These are phyloP conservation scores for Petrophora chlorosata DNA, from an alignment of 2,888 invertebrate species.

Conservation along the genomic window DNA sequence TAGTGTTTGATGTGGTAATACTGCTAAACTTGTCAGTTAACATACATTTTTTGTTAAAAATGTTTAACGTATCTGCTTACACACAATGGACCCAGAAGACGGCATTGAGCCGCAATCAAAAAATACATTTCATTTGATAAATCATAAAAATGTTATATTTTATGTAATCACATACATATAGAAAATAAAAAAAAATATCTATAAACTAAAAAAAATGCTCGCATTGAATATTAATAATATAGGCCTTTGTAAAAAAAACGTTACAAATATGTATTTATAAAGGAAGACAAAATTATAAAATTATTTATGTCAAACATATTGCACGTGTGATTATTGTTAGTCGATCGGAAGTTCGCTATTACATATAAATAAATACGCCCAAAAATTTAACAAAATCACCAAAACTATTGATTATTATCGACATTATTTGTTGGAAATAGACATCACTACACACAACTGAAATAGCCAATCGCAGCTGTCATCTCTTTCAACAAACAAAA, in stretches of 20 bases:
- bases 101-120: constrained; percentile 35
- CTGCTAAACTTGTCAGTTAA: no score
- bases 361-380: constrained; percentile 7
- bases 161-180: constrained; percentile 45
- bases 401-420: not conserved
- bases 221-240: constrained; percentile 51
- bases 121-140: constrained; percentile 45
- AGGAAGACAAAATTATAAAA: constrained; percentile 58
- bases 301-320: constrained; percentile 49
- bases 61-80: constrained; percentile 24
- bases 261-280: constrained; percentile 44
- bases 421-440: not conserved
- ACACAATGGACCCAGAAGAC: constrained; percentile 18
- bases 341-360: constrained; percentile 7
- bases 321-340: constrained; percentile 38
- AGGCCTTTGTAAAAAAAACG: constrained; percentile 54
- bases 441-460: not conserved
- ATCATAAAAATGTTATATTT: constrained; percentile 37
- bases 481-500: no score
- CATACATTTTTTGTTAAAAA: no score
- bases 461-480: not conserved
- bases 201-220: constrained; percentile 59
- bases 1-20: not conserved
- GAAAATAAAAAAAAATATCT: constrained; percentile 42
- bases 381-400: constrained; percentile 6